Base-by-base conservation (phyloP, 2,113 vertebrate genomes). In the Chauna torquata region DNA sequence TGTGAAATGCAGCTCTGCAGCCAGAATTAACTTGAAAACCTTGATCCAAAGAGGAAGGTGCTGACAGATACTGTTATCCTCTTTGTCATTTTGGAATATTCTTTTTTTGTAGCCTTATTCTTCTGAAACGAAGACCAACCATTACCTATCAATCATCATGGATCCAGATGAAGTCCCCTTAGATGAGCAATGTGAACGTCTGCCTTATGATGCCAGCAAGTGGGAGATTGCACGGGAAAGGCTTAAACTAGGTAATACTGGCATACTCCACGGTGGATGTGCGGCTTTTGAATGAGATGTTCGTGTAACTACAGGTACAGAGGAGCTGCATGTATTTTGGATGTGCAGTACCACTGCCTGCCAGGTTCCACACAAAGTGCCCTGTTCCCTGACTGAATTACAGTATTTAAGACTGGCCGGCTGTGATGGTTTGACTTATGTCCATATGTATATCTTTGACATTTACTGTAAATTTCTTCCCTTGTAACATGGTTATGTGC, bases 151-250 rank as follows among this genome's bases (percentile, higher is more conserved):
- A 5, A 99, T 99, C 96, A 98, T 99, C 80, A 98, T 99, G 98
- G 98, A 99, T 97, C 98, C 98, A 0, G 99, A 98, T 3, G 99
- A 99, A 88, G 98, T 98, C 5, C 98, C 99, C 38, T 95, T 98
- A 69, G 98, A 98, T 38, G 99, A 99, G 82, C 99, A 99, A 89
- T 99, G 99, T 70, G 98, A 99, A 49, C 97, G 98, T 34, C 98
- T 99, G 54, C 99, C 99, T 30, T 99, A 99, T 3, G 99, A 99
- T 76, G 98, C 98, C 91, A 98, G 97, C 98, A 99, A 99, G 92
- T 99, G 99, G 99, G 99, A 99, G 97, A 99, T 99, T 80, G 99
- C 99, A 23, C 98, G 98, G 19, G 99, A 99, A 94, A 98, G 98
- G 64, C 99, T 99, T 55, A 99, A 99, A 97, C 96, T 99, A 94